Evolutionary conservation across 2,888 invertebrate species (phyloP), one percentile per base, ranked within the genome.

Genomic region (Brachyptera risi): DNA sequence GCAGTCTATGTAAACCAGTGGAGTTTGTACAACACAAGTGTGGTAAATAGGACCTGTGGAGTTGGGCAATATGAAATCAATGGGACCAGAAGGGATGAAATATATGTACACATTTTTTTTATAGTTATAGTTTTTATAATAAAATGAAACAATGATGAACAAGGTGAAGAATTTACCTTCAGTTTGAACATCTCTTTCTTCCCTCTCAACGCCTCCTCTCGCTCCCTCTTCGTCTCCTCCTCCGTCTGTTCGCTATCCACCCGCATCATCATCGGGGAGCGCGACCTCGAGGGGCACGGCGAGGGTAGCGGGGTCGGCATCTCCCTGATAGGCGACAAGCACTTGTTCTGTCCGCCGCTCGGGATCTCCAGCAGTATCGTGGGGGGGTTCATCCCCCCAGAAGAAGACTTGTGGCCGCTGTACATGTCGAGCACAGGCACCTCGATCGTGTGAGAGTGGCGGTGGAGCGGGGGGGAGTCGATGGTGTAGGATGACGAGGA

Each of bases 331-430:
- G 90, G 90, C 56, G 89, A 89, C 66, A 90, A 81, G 77, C 89
- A 90, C 75, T 87, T 87, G 69, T 84, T 87, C 69, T 86, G 85
- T 62, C 74, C 73, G 60, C 70, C 68, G 73, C 83, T 84, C 40
- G 90, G 88, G 68, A 88, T 86, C 79, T 90, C 90, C 59, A 90
- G 79, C 27, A 88, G 80, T 67, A 90, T 89, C 38, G 86, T 86
- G 37, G 88, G 87, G 59, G 87, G 86, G 72, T 88, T 86, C 40
- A 86, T 78, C 54, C 78, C 71, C 60, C 63, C 71, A 50, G 78
- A 73, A 51, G 78, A 74, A 23, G 79, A 78, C 73, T 84, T 85
- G 72, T 86, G 85, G 57, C 84, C 85, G 56, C 84, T 85, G 49
- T 87, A 74, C 40, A 83, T 82, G 72, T 88, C 88, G 66, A 88